These are phyloP conservation scores for Geotria australis DNA, from an alignment of 2,797 vertebrate genomes.

Conservation along the genomic window DNA sequence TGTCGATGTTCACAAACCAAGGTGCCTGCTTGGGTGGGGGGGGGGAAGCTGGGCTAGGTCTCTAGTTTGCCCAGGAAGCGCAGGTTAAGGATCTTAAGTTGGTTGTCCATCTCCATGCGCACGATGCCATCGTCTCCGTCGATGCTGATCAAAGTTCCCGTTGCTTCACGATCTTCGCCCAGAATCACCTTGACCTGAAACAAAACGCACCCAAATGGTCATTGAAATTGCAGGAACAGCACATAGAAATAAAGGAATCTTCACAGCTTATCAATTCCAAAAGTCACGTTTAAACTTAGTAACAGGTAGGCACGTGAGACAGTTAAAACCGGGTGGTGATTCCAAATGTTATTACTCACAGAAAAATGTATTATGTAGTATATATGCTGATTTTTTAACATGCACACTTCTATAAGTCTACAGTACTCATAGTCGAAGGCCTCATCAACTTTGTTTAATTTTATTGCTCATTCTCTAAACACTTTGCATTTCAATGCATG, in stretches of 20 bases:
- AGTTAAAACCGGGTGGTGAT: too few species aligned
- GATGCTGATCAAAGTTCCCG: slow-evolving; percentile 49
- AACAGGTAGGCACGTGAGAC: too few species aligned
- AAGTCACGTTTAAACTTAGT: not conserved
- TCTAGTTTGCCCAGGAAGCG: slow-evolving; percentile 34
- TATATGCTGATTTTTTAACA: too few species aligned
- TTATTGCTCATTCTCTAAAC: too few species aligned
- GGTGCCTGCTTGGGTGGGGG: too few species aligned
- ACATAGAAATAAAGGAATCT: not conserved
- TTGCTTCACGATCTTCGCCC: slow-evolving; percentile 61
- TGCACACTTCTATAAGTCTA: too few species aligned
- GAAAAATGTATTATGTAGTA: too few species aligned
- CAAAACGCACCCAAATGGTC: not conserved
- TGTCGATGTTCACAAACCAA: too few species aligned
- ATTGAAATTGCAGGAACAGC: not conserved
- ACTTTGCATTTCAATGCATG: too few species aligned
- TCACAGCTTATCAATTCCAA: not conserved
- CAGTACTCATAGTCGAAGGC: too few species aligned
- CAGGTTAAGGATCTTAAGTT: slow-evolving; percentile 72
- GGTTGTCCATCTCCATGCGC: slow-evolving; percentile 54
- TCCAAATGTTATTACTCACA: too few species aligned
- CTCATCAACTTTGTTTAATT: too few species aligned
- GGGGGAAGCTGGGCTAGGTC: not conserved
- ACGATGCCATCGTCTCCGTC: slow-evolving; percentile 74
- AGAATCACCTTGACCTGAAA: slow-evolving; percentile 62